Percentiles rank a stretch among this genome's conserved stretches.
Conservation (phyloP, 1,140 invertebrate genomes). For the Hydropsyche tenuis region DNA sequence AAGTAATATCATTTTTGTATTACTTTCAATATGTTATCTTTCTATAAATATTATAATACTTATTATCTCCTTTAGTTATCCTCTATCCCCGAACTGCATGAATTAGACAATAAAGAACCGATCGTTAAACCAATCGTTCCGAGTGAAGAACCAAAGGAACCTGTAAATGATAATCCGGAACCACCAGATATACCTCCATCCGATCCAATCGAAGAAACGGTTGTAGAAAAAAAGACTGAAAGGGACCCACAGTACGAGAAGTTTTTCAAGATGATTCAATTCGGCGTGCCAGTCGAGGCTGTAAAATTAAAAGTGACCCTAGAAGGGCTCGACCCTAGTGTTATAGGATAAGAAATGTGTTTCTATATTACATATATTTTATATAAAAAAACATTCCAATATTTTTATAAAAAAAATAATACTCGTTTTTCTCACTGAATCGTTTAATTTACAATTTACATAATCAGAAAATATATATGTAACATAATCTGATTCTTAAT, state of each 20-base stretch:
- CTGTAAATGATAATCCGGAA: constrained; percentile 19
- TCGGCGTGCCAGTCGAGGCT: constrained; percentile 80
- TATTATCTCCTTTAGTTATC: neutral
- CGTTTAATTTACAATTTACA: too few species aligned
- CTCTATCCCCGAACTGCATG: neutral
- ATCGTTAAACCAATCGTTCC: constrained; percentile 38
- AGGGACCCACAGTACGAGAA: constrained; percentile 75
- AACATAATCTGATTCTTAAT: too few species aligned
- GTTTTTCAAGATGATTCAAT: constrained; percentile 88
- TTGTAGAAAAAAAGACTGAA: constrained; percentile 42
- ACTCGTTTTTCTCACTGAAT: too few species aligned
- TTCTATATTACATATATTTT: too few species aligned
- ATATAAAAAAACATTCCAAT: too few species aligned
- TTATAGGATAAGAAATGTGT: constrained; percentile 80
- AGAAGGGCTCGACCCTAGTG: constrained; percentile 79
- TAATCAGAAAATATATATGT: too few species aligned
- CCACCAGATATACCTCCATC: constrained; percentile 47
- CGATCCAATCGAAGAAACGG: constrained; percentile 39
- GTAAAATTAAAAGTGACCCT: constrained; percentile 82
- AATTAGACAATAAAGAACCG: constrained; percentile 21
- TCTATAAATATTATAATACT: constrained; percentile 25
- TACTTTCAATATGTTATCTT: constrained; percentile 15
- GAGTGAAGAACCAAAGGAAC: constrained; percentile 4
- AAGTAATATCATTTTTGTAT: constrained; percentile 66
- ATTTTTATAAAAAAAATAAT: too few species aligned